Base-by-base conservation (phyloP, 2,113 vertebrate species). In the Neotragus pygmaeus region DNA sequence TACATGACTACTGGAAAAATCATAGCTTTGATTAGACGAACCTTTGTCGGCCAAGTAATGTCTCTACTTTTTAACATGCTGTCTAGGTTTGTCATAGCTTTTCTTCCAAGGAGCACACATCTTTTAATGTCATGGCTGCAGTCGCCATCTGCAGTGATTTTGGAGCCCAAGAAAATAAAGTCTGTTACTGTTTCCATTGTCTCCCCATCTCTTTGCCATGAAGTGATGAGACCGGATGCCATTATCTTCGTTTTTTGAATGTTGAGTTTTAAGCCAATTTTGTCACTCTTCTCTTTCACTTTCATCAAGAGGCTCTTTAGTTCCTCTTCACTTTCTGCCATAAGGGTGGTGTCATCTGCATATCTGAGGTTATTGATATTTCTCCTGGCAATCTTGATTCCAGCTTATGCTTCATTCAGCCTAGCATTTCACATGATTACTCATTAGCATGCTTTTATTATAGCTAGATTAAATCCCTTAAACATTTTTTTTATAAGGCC, bases 181-280 rank as follows among this genome's bases (percentile, higher is more conserved):
- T 70, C n/a, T 70, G 17, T 70, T 21, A 70, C n/a, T 21, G 7
- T 36, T 36, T 36, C 17, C 64, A 70, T 11, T 70, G 64, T 70
- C 36, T 36, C n/a, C 64, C 64, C 9, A 36, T 70, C 64, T 36
- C 5, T 70, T 70, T 70, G 4, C 64, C n/a, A 36, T 21, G 17
- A 70, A 36, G n/a, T 70, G 64, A 21, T 21, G n/a, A 19, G 4
- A 36, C 64, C 0, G 2, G 17, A 70, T 70, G 64, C 64, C 7
- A 21, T 36, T n/a, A 70, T 70, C n/a, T 70, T 70, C 1, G 0
- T 36, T 70, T 70, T 70, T 2, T 21, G n/a, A 70, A 36, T 36
- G 64, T 2, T 36, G n/a, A 36, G n/a, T 21, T 70, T 70, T 36
- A 70, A 70, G n/a, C n/a, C n/a, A 70, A n/a, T n/a, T 36, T 36